Evolutionary conservation across 2,888 invertebrate species (phyloP).

Genomic region (Escarpia spicata): DNA sequence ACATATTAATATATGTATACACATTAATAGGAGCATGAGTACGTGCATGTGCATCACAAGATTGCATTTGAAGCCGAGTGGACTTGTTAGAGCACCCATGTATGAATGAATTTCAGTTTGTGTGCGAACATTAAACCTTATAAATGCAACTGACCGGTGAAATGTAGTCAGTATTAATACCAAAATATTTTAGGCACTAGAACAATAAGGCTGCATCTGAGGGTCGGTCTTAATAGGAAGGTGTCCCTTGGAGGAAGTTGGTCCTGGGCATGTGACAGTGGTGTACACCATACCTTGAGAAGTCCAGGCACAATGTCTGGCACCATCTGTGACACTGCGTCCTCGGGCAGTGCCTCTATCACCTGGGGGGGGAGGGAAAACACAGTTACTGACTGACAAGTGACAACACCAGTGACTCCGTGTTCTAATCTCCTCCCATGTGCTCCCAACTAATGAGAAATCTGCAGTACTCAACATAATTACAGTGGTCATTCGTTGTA

Average conservation of each 20-base stretch:
- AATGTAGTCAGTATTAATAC: background rate
- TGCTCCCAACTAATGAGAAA: background rate
- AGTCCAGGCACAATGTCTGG: slow-evolving; percentile 87
- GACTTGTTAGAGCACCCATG: background rate
- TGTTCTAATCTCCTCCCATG: too few species aligned
- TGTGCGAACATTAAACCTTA: too few species aligned
- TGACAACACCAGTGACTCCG: too few species aligned
- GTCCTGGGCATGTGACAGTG: background rate
- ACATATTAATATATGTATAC: background rate
- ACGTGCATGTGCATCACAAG: background rate
- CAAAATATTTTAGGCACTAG: background rate
- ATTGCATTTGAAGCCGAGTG: background rate
- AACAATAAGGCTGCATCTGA: background rate
- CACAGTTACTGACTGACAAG: too few species aligned
- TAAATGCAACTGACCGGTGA: background rate
- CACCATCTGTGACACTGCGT: slow-evolving; percentile 68
- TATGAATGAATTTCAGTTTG: too few species aligned
- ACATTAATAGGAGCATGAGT: background rate
- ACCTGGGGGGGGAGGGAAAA: background rate
- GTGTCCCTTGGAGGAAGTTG: background rate
- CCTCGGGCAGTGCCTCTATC: slow-evolving; percentile 32
- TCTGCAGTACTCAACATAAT: too few species aligned
- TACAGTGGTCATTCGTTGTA: too few species aligned
- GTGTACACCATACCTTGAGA: slow-evolving; percentile 74
- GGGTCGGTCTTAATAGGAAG: background rate